phyloP scores from a whole-genome alignment of 2,797 vertebrate genomes.

The Microtus obscurus region DNA sequence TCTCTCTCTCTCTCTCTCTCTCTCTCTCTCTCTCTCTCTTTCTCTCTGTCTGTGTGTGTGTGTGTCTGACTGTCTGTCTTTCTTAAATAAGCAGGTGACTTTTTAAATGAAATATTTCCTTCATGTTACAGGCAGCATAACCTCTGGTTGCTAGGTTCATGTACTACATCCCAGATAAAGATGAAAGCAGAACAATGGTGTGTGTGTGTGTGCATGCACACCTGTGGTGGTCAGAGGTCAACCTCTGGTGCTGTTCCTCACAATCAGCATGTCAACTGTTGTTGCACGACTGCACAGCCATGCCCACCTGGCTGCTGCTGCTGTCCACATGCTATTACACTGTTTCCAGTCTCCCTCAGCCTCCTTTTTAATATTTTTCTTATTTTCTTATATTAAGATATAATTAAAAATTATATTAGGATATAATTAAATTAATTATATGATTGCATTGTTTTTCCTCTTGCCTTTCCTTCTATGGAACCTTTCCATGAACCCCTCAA shows the following conservation, averaged over 20 bases:
- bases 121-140: not conserved
- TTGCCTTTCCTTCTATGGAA: not conserved
- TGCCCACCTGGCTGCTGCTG: not conserved
- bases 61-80: too few relatives aligned
- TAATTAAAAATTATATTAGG: not conserved
- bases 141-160: not conserved
- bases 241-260: not conserved
- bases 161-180: conserved; percentile 47
- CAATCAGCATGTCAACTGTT: not conserved
- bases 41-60: too few relatives aligned
- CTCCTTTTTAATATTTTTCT: not conserved
- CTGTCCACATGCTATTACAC: too few relatives aligned
- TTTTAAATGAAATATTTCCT: conserved; percentile 53
- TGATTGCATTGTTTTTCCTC: not conserved
- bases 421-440: not conserved
- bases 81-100: not conserved
- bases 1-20: too few relatives aligned
- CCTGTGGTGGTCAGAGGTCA: not conserved
- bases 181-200: not conserved
- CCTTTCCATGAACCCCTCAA: not conserved
- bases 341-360: not conserved
- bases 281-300: too few relatives aligned
- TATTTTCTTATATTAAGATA: not conserved
- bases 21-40: too few relatives aligned
- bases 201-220: not conserved